Evolutionary conservation across 2,888 invertebrate species (phyloP).

Genomic region (Stenodera caucasica): DNA sequence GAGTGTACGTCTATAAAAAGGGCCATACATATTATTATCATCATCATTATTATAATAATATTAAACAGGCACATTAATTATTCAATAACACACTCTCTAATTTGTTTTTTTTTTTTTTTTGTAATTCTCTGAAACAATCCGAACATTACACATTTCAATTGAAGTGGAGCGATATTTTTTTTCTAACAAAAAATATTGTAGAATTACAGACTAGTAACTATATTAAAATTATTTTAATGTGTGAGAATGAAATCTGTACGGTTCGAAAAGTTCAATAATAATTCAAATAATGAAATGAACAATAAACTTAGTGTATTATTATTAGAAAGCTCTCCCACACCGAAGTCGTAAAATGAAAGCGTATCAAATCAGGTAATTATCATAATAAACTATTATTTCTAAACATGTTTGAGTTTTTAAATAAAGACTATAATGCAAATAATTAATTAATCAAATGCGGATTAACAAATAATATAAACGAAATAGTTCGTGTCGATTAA

Average conservation of each 20-base stretch:
- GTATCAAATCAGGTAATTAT: conserved; percentile 17
- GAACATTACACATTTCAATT: conserved; percentile 8
- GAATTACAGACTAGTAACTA: too few species aligned
- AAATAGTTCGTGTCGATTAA: too few species aligned
- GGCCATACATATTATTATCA: conserved; percentile 39
- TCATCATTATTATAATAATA: neutral
- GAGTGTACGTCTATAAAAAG: conserved; percentile 41
- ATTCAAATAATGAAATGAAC: neutral
- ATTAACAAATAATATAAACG: too few species aligned
- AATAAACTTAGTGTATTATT: neutral
- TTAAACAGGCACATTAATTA: conserved; percentile 48
- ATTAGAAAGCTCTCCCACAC: conserved; percentile 17
- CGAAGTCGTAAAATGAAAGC: conserved; percentile 24
- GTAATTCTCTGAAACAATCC: neutral
- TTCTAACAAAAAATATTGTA: too few species aligned
- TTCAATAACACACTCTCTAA: conserved; percentile 20
- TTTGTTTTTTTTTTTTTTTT: too few species aligned
- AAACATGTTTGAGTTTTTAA: too few species aligned
- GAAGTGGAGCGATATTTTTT: too few species aligned
- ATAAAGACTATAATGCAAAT: too few species aligned
- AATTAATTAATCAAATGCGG: too few species aligned
- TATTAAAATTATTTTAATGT: neutral
- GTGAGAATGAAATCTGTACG: too few species aligned
- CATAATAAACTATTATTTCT: too few species aligned
- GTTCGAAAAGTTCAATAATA: too few species aligned